Evolutionary conservation across 2,888 invertebrate genomes (phyloP).

Genomic region (Aproaerema taeniolella): DNA sequence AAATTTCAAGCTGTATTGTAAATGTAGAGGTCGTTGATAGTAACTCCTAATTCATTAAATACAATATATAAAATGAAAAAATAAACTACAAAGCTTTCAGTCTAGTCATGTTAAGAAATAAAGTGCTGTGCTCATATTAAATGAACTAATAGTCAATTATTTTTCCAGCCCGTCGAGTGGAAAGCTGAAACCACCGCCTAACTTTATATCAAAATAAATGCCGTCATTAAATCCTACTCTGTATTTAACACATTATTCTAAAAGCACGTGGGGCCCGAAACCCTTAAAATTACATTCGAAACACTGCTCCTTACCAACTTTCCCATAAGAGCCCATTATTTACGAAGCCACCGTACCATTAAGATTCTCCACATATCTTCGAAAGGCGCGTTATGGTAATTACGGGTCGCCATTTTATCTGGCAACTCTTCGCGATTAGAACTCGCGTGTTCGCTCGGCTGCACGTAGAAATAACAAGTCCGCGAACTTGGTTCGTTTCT

Average conservation of each 20-base stretch:
- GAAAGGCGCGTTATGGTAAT: conserved; percentile 76
- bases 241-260: conserved; percentile 69
- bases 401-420: conserved; percentile 77
- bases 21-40: too few relatives aligned
- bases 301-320: conserved; percentile 75
- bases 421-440: conserved; percentile 69
- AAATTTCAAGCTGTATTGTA: too few relatives aligned
- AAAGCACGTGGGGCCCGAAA: conserved; percentile 67
- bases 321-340: conserved; percentile 78
- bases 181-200: conserved; percentile 17
- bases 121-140: too few relatives aligned
- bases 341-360: conserved; percentile 75
- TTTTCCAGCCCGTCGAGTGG: too few relatives aligned
- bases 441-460: conserved; percentile 49
- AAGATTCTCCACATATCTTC: conserved; percentile 77
- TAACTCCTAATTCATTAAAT: too few relatives aligned
- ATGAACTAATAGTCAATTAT: too few relatives aligned
- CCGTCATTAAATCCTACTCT: conserved; percentile 49
- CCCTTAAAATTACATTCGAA: conserved; percentile 76
- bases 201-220: conserved; percentile 48
- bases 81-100: too few relatives aligned
- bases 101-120: too few relatives aligned
- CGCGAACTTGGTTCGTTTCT: conserved; percentile 71
- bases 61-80: too few relatives aligned
- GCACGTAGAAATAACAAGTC: conserved; percentile 73